These are phyloP conservation scores for Leptogaster cylindrica DNA, from an alignment of 2,888 invertebrate species.

Conservation along the genomic window DNA sequence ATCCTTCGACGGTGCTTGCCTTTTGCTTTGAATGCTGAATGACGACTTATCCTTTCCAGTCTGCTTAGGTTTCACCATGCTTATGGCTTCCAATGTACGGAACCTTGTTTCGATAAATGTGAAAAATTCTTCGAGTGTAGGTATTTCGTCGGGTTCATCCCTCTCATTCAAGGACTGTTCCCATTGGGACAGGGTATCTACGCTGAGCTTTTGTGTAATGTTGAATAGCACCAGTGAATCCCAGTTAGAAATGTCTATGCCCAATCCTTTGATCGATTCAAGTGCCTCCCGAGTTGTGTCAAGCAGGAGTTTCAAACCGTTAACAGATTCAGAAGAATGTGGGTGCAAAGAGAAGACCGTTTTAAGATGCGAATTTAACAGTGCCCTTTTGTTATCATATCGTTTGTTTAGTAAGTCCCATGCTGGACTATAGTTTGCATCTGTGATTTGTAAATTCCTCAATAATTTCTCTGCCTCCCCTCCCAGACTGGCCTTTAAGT, in stretches of 20 bases:
- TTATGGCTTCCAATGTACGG: background rate
- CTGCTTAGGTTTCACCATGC: constrained; percentile 9
- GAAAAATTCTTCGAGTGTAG: background rate
- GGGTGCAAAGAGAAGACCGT: background rate
- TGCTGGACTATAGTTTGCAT: background rate
- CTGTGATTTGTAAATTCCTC: background rate
- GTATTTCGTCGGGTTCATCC: background rate
- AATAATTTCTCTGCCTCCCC: background rate
- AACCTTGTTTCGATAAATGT: background rate
- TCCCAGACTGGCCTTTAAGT: background rate
- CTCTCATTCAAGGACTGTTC: background rate
- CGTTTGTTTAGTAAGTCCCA: background rate
- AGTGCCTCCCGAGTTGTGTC: too few relatives aligned
- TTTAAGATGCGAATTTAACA: background rate
- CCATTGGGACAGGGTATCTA: background rate
- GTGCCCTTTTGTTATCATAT: background rate
- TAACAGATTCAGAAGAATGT: too few relatives aligned
- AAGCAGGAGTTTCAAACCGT: too few relatives aligned
- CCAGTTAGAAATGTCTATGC: too few relatives aligned
- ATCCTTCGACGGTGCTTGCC: background rate
- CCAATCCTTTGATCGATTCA: too few relatives aligned
- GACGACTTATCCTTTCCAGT: background rate
- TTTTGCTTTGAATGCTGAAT: background rate
- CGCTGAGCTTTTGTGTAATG: background rate
- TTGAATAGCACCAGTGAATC: background rate